phyloP scores from a whole-genome alignment of 2,888 invertebrate genomes.

The Parascotia fuliginaria region DNA sequence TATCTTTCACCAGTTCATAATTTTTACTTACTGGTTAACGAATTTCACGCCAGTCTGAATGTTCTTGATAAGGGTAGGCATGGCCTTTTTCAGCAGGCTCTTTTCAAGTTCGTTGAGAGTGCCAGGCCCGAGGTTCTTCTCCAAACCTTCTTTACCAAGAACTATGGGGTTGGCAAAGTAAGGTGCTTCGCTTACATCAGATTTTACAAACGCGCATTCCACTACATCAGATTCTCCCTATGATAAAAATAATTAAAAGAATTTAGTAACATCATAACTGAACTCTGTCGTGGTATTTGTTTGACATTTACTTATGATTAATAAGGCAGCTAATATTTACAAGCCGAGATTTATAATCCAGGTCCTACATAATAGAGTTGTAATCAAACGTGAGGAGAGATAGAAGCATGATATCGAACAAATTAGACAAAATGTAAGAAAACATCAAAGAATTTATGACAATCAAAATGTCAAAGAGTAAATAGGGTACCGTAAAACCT shows the following conservation, averaged over 20 bases:
- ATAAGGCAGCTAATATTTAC: too few species aligned
- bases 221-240: constrained; percentile 91
- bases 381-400: too few species aligned
- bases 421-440: too few species aligned
- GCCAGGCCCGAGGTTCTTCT: constrained; percentile 95
- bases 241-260: not conserved
- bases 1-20: too few species aligned
- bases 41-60: constrained; percentile 9
- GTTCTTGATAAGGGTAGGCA: constrained; percentile 9
- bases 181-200: constrained; percentile 92
- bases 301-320: too few species aligned
- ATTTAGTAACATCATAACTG: not conserved
- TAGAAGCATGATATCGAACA: too few species aligned
- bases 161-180: constrained; percentile 96
- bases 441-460: too few species aligned
- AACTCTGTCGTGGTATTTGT: too few species aligned
- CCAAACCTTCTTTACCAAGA: constrained; percentile 93
- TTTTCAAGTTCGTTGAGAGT: constrained; percentile 91
- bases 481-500: too few species aligned
- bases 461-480: too few species aligned
- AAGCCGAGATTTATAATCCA: too few species aligned
- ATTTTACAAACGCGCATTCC: constrained; percentile 95
- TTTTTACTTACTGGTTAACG: not conserved
- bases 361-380: too few species aligned
- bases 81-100: constrained; percentile 82